phyloP scores from a whole-genome alignment of 2,888 invertebrate genomes.

The Branchinecta sandiegonensis region DNA sequence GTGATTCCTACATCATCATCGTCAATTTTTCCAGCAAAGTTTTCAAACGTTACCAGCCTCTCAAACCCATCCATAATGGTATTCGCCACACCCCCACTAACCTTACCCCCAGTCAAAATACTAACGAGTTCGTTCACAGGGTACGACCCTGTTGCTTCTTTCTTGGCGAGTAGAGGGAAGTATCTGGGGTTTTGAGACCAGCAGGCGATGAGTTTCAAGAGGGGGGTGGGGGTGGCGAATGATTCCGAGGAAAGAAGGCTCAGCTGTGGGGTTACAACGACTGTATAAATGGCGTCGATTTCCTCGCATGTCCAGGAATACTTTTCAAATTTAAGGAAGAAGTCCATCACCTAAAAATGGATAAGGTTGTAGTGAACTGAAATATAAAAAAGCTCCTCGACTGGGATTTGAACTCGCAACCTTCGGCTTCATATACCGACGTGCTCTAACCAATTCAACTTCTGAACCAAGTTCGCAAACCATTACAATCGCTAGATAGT shows the following conservation, averaged over 20 bases:
- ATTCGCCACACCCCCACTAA: slow-evolving; percentile 49
- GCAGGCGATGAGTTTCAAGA: slow-evolving; percentile 58
- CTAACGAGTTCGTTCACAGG: slow-evolving; percentile 44
- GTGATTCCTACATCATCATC: slow-evolving; percentile 22
- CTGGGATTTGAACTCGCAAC: too few relatives aligned
- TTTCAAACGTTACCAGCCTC: slow-evolving; percentile 50
- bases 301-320: slow-evolving; percentile 57
- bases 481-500: too few relatives aligned
- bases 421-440: too few relatives aligned
- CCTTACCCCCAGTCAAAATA: slow-evolving; percentile 53
- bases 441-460: too few relatives aligned
- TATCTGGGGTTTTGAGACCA: slow-evolving; percentile 71
- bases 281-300: slow-evolving; percentile 55
- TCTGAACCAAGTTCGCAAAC: too few relatives aligned
- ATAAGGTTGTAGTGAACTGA: neutral
- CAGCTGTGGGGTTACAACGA: slow-evolving; percentile 65
- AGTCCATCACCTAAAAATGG: slow-evolving; percentile 41
- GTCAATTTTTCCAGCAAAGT: slow-evolving; percentile 38
- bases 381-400: too few relatives aligned
- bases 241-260: slow-evolving; percentile 61
- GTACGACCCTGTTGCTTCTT: neutral
- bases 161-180: slow-evolving; percentile 47
- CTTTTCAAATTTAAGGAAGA: slow-evolving; percentile 62
- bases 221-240: slow-evolving; percentile 62
- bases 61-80: slow-evolving; percentile 58